Evolutionary conservation across 92 coral and sea anemone species (phyloP), one percentile per base, ranked within the genome.

Genomic region (Hydrozoanthus gracilis): DNA sequence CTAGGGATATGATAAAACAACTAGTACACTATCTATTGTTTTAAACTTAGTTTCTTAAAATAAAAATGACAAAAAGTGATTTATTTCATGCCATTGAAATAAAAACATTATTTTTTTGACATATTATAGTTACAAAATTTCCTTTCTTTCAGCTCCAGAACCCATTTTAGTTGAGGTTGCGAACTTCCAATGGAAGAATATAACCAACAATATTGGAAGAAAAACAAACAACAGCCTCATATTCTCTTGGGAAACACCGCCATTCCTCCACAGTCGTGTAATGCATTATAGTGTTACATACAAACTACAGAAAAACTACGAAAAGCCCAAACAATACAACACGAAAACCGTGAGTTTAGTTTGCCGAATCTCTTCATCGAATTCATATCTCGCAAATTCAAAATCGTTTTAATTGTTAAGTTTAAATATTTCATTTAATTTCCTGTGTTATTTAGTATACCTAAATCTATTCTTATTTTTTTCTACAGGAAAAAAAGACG

Each of bases 331-430:
- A 14, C 44, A 11, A 5, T 27, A 77, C 65, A 77, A 77, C 27
- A 39, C 27, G 12, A 77, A 66, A 14, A 77, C 69, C n/a, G 82
- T 77, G 49, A 77, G 82, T 20, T 56, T 77, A 7, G 49, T n/a
- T 11, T 71, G 6, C 15, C 12, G 10, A 48, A 20, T 6, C 14
- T 71, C 13, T 35, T 9, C 15, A 71, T 71, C 14, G 16, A 44
- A 14, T 71, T 11, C 39, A n/a, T 9, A 13, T 8, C 18, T 18
- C 35, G 15, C 12, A 11, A 58, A 58, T 8, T 58, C 15, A 58
- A 58, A 9, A 8, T 58, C 15, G 64, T 27, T 27, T n/a, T 4
- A 56, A 4, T 56, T n/a, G 0, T 3, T 56, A 14, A 8, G 15
- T 8, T 1, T 8, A 56, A 56, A 6, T 1, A 56, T 56, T 11